phyloP scores from a whole-genome alignment of 2,888 invertebrate genomes.

The Cryptocephalus moraei region DNA sequence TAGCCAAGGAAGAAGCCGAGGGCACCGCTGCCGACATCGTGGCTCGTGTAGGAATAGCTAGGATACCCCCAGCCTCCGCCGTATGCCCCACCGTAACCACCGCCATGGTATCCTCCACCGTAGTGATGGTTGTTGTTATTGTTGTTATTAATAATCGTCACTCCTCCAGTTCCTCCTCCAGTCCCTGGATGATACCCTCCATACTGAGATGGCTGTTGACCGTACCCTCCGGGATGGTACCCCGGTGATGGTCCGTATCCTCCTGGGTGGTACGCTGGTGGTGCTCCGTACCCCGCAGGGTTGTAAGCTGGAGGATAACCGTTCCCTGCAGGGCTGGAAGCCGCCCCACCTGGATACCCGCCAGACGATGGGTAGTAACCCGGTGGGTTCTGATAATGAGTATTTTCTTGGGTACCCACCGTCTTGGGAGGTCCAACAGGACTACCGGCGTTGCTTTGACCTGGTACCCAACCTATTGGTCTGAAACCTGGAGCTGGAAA shows the following conservation, averaged over 20 bases:
- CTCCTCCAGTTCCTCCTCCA: constrained; percentile 7
- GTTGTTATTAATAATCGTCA: constrained; percentile 17
- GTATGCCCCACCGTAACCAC: constrained; percentile 11
- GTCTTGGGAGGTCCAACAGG: constrained; percentile 12
- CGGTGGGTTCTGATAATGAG: too few species aligned
- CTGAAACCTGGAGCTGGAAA: too few species aligned
- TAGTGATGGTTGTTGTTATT: constrained; percentile 24
- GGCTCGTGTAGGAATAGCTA: constrained; percentile 21
- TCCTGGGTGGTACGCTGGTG: constrained; percentile 20
- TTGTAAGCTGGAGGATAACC: constrained; percentile 8
- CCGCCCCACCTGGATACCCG: constrained; percentile 11
- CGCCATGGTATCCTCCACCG: constrained; percentile 17
- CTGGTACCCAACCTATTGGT: not conserved
- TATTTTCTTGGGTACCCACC: constrained; percentile 6
- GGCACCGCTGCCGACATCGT: constrained; percentile 25
- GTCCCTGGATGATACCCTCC: constrained; percentile 11
- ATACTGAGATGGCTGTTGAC: constrained; percentile 6
- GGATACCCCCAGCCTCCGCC: constrained; percentile 11
- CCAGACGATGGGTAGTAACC: constrained; percentile 2
- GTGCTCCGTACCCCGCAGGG: constrained; percentile 18
- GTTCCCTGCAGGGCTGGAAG: constrained; percentile 16
- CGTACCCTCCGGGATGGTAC: constrained; percentile 9
- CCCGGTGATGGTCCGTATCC: too few species aligned
- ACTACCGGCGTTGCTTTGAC: constrained; percentile 1
- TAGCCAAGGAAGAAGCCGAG: constrained; percentile 30